Percentiles rank a stretch among this genome's conserved stretches.
phyloP scores from a whole-genome alignment of 2,888 invertebrate species.

The Thymelicus acteon region DNA sequence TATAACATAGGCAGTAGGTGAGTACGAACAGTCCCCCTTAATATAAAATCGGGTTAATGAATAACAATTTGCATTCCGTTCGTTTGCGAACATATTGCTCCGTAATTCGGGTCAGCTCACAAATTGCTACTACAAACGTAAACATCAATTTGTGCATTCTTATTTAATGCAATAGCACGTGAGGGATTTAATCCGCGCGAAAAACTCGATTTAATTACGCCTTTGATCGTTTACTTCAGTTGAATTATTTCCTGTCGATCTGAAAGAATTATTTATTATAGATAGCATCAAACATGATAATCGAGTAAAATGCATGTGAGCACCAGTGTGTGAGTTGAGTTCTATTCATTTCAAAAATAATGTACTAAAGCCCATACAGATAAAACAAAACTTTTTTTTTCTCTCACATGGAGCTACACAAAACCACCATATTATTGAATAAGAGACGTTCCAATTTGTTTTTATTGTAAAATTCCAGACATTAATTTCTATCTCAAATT shows the following conservation, averaged over 20 bases:
- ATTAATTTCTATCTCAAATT: too few species aligned
- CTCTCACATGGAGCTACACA: too few species aligned
- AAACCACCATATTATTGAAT: too few species aligned
- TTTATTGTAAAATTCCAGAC: too few species aligned
- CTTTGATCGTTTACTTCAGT: not conserved
- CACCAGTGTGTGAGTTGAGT: too few species aligned
- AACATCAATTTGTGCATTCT: conserved; percentile 18
- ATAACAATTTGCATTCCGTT: conserved; percentile 62
- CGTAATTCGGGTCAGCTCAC: conserved; percentile 50
- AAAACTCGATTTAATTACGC: not conserved
- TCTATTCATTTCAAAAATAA: too few species aligned
- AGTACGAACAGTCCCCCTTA: not conserved
- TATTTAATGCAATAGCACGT: conserved; percentile 6
- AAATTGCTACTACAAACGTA: conserved; percentile 35
- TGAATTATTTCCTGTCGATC: not conserved
- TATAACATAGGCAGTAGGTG: not conserved
- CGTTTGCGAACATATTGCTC: conserved; percentile 53
- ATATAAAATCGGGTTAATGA: conserved; percentile 49
- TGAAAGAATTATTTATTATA: too few species aligned
- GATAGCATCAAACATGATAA: too few species aligned
- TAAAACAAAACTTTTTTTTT: too few species aligned
- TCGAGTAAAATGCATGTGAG: too few species aligned
- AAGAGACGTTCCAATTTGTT: too few species aligned
- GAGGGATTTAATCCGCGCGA: not conserved
- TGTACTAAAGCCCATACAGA: too few species aligned